phyloP scores from a whole-genome alignment of 1,140 invertebrate genomes.

The Psilanteris sp. region DNA sequence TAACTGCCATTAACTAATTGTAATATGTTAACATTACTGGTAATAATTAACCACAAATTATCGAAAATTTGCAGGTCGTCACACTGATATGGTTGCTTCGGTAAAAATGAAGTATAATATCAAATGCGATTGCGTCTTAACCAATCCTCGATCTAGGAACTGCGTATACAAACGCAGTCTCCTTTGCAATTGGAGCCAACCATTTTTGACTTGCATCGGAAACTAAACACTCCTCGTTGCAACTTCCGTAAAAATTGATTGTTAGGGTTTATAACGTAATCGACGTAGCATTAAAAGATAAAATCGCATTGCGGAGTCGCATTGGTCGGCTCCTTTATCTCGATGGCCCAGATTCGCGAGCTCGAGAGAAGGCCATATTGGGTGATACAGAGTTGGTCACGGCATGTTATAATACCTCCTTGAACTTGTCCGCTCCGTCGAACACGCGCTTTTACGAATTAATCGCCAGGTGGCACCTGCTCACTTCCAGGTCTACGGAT shows the following conservation, averaged over 20 bases:
- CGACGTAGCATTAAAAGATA: slow-evolving; percentile 51
- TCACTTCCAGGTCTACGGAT: slow-evolving; percentile 2
- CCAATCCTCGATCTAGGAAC: no score
- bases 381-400: slow-evolving; percentile 26
- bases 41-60: no score
- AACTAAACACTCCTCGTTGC: slow-evolving; percentile 4
- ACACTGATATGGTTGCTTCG: no score
- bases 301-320: slow-evolving; percentile 25
- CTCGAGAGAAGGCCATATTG: slow-evolving; percentile 51
- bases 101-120: no score
- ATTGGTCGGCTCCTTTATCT: slow-evolving; percentile 47
- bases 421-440: slow-evolving; percentile 46
- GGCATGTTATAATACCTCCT: slow-evolving; percentile 33
- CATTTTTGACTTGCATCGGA: not conserved
- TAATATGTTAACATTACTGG: no score
- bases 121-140: no score
- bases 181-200: no score
- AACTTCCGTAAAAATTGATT: slow-evolving; percentile 37
- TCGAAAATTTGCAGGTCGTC: no score
- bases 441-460: slow-evolving; percentile 15
- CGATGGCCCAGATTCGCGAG: slow-evolving; percentile 47
- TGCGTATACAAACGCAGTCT: no score
- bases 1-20: no score
- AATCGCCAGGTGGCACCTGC: slow-evolving; percentile 28
- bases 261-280: slow-evolving; percentile 42